These are phyloP conservation scores for Exocentrus adspersus DNA, from an alignment of 2,888 invertebrate genomes.

Conservation along the genomic window DNA sequence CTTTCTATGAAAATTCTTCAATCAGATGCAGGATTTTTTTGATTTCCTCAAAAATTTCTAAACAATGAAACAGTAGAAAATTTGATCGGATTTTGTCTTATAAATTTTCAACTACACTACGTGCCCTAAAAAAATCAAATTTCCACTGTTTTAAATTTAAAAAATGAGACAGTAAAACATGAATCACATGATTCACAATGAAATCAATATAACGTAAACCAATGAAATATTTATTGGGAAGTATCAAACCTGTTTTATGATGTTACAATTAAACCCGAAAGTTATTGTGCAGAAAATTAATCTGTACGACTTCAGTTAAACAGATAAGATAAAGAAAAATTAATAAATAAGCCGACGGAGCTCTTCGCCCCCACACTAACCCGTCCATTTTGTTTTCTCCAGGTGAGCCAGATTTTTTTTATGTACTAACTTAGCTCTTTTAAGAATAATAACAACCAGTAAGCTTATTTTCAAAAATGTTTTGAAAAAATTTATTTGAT, in stretches of 20 bases:
- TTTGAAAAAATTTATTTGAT: too few relatives aligned
- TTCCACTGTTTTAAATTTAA: not conserved
- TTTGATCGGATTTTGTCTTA: too few relatives aligned
- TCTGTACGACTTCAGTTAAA: not conserved
- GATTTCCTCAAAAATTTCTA: too few relatives aligned
- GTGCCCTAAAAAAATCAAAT: not conserved
- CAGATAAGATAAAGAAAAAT: constrained; percentile 12
- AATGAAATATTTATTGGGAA: constrained; percentile 1
- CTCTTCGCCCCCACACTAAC: not conserved
- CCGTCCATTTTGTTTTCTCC: constrained; percentile 14
- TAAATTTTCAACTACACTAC: not conserved
- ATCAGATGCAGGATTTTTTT: too few relatives aligned
- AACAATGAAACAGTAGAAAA: too few relatives aligned
- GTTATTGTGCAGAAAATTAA: constrained; percentile 7
- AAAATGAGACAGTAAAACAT: not conserved
- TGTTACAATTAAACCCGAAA: not conserved
- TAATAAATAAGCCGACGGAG: not conserved
- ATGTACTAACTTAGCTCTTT: not conserved
- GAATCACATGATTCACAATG: not conserved
- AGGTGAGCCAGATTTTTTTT: not conserved
- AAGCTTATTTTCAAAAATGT: too few relatives aligned
- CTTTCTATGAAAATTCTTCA: too few relatives aligned
- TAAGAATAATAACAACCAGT: too few relatives aligned
- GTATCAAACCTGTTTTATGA: constrained; percentile 6
- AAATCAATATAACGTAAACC: constrained; percentile 11